Base-by-base conservation (phyloP, 37 sponge, comb jelly and placozoan species). In the Cliona cf. orientalis region DNA sequence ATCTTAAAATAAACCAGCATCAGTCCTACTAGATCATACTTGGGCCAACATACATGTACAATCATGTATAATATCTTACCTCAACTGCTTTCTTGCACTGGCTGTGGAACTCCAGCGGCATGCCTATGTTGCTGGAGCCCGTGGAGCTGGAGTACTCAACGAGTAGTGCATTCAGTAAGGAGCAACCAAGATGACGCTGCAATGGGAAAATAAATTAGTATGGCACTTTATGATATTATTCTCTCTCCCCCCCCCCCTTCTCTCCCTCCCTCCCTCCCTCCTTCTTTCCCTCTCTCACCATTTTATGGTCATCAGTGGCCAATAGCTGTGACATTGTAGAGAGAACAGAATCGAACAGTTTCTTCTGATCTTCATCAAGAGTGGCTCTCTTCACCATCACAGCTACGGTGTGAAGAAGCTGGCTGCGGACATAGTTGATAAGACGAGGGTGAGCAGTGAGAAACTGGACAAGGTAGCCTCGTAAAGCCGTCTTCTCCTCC, bases 31-130 rank as follows among this genome's bases (percentile, higher is more conserved):
- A 49, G 9, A 49, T 49, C 53, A 49, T 14, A 49, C 53, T 19
- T 49, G 9, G 53, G 53, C 53, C 14, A 49, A 49, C n/a, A n/a
- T n/a, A n/a, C n/a, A n/a, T n/a, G n/a, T n/a, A n/a, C n/a, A n/a
- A n/a, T n/a, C n/a, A n/a, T n/a, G n/a, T n/a, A n/a, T n/a, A 14
- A 19, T 7, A 6, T 32, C 12, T 42, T 59, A 84, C 90, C 73
- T 92, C 81, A 19, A 92, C 71, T 29, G 71, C 65, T 49, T 74
- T 74, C 77, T 92, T 92, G 81, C 86, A 84, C 40, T 74, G 69
- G 37, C 69, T 34, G 46, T 81, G 85, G 42, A 84, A 92, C 61
- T 88, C 86, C 1, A 84, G 66, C 23, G 90, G 71, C 35, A 92
- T 76, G 5, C 90, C 86, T 22, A 81, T 71, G 58, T 43, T 26